Percentiles rank a stretch among this genome's conserved stretches.
Evolutionary conservation across 1,140 invertebrate genomes (phyloP).

Genomic region (Hypothenemus hampei): DNA sequence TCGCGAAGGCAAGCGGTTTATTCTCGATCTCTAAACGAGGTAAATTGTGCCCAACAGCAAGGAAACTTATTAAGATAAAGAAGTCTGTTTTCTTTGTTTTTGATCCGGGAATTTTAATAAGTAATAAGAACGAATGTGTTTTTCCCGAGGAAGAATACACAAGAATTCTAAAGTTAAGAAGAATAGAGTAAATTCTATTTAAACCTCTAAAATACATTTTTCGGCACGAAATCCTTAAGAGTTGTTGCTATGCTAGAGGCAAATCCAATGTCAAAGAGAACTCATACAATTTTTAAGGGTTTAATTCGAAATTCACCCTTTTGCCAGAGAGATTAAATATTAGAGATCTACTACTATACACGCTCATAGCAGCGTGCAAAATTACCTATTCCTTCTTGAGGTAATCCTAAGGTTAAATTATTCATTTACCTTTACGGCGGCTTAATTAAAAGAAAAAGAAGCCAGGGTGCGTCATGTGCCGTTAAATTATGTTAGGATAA

Average conservation of each 20-base stretch:
- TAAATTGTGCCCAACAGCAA: constrained; percentile 11
- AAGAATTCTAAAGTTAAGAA: too few species aligned
- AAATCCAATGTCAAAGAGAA: not conserved
- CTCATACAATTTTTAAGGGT: not conserved
- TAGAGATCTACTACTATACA: not conserved
- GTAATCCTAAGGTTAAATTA: too few species aligned
- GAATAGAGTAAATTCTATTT: too few species aligned
- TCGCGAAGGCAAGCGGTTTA: not conserved
- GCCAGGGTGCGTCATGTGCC: too few species aligned
- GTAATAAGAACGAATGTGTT: constrained; percentile 7
- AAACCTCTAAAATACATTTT: too few species aligned
- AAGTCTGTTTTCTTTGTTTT: constrained; percentile 10
- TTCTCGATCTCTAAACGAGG: constrained; percentile 12
- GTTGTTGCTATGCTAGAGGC: too few species aligned
- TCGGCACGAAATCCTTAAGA: too few species aligned
- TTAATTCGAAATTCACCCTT: not conserved
- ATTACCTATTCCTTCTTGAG: constrained; percentile 3
- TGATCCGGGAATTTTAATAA: constrained; percentile 6
- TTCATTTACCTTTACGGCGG: too few species aligned
- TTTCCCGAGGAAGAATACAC: not conserved
- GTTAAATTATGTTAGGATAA: too few species aligned
- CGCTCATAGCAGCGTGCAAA: not conserved
- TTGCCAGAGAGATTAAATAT: not conserved
- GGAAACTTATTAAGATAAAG: constrained; percentile 14
- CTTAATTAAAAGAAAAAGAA: too few species aligned